Base-by-base conservation (phyloP, 2,797 vertebrate species). In the Xyrichtys novacula region DNA sequence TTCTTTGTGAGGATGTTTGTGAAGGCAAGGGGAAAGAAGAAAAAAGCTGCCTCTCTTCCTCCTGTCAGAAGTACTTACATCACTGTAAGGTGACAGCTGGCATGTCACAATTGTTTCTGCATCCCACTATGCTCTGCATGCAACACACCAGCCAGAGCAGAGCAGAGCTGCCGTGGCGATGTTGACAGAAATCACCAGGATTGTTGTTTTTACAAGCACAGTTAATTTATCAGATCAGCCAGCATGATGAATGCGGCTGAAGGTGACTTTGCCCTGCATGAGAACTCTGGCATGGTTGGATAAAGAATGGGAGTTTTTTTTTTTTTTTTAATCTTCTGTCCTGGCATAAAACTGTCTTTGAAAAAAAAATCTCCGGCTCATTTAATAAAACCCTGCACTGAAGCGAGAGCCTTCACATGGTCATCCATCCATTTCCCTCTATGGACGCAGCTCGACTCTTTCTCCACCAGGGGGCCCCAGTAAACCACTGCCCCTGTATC, bases 401-500 rank as follows among this genome's bases (percentile, higher is more conserved):
- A 26, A 23, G n/a, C 28, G 19, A 48, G 32, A 59, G 8, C 44
- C 11, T n/a, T 16, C 4, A 9, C 19, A n/a, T 0, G 3, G 25
- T 10, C 23, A 31, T 7, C 22, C 29, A 2, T 23, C 12, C 0
- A 17, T 17, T 19, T 12, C 5, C 44, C 19, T 23, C n/a, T 5
- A 3, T 14, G 44, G 12, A 34, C 48, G 75, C 54, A 78, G 1
- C 28, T 15, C 3, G 12, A 9, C 9, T 7, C 14, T 46, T 20
- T 31, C 36, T 78, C 89, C 92, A 39, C 44, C 83, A 87, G 90
- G 75, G 84, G 89, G 86, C 84, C 61, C 64, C 80, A 85, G 49
- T 25, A 58, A 76, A 50, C 58, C 74, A 19, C 52, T 54, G 20
- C 2, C 44, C 57, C 31, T n/a, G 14, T 60, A 9, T 5, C 38